Evolutionary conservation across 2,797 vertebrate genomes (phyloP), one percentile per base, ranked within the genome.

Genomic region (Mallotus villosus): DNA sequence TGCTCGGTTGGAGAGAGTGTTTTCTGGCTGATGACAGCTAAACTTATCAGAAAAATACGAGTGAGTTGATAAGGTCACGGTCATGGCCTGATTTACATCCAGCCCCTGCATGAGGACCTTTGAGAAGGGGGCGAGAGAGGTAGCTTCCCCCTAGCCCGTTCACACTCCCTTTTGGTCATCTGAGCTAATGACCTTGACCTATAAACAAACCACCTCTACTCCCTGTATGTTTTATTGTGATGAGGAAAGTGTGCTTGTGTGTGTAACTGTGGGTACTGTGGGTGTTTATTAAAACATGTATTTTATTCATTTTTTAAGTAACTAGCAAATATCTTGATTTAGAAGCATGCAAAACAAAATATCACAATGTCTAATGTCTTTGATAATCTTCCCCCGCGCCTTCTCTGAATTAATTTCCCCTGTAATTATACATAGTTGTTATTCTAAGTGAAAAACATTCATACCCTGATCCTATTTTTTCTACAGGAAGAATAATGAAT

Each of bases 371-470:
- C 4, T 17, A 55, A 17, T 5, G 51, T 55, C 41, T 46, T 46
- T 46, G 14, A 55, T 55, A 55, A n/a, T 55, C 51, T 55, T n/a
- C 63, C 46, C 25, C 63, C 37, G 58, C 69, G 59, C 61, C 34
- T 67, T 60, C 37, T 79, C 72, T 66, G 51, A 75, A 77, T 68
- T 74, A 76, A 81, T 80, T 78, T 62, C 32, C 70, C 70, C 69
- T 74, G 66, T 80, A 78, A 82, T 83, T 76, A 73, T 63, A 73
- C 60, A 60, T 80, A 82, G 84, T 74, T 77, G 71, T 34, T 77
- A 78, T 69, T 81, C 12, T 81, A 75, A 78, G 74, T 71, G 64
- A 70, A 29, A 74, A 53, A 61, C 37, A 41, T 49, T 65, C 60
- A 64, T 71, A 77, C 65, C 71, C 70, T 72, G 72, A 80, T 81